phyloP scores from a whole-genome alignment of 2,797 vertebrate species.

The Lagorchestes hirsutus region DNA sequence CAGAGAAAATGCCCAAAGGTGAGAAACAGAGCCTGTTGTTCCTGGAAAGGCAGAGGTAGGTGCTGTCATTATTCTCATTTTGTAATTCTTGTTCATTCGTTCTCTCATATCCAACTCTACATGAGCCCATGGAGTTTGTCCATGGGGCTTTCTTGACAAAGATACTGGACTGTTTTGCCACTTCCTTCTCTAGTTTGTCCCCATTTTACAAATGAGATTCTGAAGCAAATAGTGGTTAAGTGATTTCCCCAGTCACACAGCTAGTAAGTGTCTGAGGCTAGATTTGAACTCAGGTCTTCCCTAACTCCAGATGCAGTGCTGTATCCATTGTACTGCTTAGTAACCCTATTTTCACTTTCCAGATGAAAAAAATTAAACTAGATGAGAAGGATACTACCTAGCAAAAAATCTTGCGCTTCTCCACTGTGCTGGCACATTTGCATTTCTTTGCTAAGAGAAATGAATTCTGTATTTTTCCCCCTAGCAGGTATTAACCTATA shows the following conservation, averaged over 20 bases:
- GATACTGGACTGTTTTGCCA: neutral
- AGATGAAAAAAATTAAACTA: neutral
- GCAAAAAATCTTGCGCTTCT: neutral
- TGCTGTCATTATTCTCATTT: neutral
- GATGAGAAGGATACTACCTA: neutral
- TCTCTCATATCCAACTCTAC: neutral
- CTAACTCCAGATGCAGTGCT: neutral
- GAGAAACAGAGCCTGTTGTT: neutral
- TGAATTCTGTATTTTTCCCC: conserved; percentile 1
- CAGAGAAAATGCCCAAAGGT: neutral
- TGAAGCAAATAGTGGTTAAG: neutral
- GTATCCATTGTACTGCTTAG: neutral
- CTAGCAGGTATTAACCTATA: conserved; percentile 15
- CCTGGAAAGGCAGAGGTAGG: neutral
- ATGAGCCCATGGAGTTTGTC: neutral
- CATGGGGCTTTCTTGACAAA: neutral
- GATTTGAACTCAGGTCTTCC: neutral
- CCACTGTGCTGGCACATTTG: neutral
- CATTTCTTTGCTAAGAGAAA: neutral
- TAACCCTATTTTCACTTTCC: neutral
- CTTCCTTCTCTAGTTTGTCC: neutral
- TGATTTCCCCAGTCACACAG: neutral
- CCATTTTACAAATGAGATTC: neutral
- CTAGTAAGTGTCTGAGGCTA: neutral
- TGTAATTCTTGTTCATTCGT: neutral